phyloP scores from a whole-genome alignment of 1,140 invertebrate genomes.

The Drosophila pruinosa region DNA sequence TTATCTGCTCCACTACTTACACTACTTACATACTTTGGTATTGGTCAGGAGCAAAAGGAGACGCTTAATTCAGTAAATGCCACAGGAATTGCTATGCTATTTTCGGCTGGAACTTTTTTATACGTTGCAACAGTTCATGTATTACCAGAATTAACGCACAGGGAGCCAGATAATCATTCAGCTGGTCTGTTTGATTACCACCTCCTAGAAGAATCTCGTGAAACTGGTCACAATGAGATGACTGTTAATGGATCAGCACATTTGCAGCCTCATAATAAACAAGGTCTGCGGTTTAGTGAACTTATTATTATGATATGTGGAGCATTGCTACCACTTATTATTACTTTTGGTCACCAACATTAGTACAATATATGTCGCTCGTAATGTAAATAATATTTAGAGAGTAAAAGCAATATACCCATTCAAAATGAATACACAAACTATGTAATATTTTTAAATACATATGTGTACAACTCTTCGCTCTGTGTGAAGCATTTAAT shows the following conservation, averaged over 20 bases:
- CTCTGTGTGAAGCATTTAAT: too few relatives aligned
- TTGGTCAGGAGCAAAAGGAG: slow-evolving; percentile 92
- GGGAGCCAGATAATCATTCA: slow-evolving; percentile 55
- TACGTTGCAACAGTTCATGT: slow-evolving; percentile 99
- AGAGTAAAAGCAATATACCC: neutral
- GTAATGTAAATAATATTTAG: neutral
- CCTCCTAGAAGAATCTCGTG: slow-evolving; percentile 55
- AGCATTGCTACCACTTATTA: slow-evolving; percentile 87
- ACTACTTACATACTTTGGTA: slow-evolving; percentile 95
- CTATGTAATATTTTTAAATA: neutral
- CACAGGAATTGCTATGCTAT: slow-evolving; percentile 96
- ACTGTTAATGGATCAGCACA: neutral
- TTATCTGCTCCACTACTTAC: slow-evolving; percentile 95
- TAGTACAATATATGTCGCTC: slow-evolving; percentile 74
- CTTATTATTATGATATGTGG: slow-evolving; percentile 89
- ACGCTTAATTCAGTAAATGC: slow-evolving; percentile 93
- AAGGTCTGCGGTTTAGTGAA: slow-evolving; percentile 89
- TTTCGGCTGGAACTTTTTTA: slow-evolving; percentile 98
- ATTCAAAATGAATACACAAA: neutral
- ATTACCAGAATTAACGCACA: slow-evolving; percentile 93
- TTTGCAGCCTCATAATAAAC: slow-evolving; percentile 82
- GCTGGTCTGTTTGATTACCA: slow-evolving; percentile 59
- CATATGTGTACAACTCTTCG: too few relatives aligned
- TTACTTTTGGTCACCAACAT: slow-evolving; percentile 97
- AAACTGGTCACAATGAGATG: slow-evolving; percentile 14